A percentile compares a stretch with the other conserved stretches of the same genome.
Evolutionary conservation across 2,888 invertebrate genomes (phyloP).

Genomic region (Stegana nigrithorax): DNA sequence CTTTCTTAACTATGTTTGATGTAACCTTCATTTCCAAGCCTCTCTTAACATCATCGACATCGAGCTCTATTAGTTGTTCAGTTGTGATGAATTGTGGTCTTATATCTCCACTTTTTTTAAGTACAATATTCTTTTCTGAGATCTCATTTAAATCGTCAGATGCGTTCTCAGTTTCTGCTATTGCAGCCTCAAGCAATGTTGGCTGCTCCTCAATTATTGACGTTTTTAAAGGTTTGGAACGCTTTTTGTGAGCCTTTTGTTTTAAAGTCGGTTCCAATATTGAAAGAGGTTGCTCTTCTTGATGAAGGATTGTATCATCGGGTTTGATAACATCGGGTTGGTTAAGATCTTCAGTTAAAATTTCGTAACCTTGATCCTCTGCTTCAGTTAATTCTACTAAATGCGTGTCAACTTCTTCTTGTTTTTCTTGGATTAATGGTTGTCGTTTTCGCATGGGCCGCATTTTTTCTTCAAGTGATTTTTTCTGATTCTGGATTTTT

Average conservation of each 20-base stretch:
- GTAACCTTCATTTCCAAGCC: constrained; percentile 72
- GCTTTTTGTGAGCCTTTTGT: constrained; percentile 66
- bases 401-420: constrained; percentile 68
- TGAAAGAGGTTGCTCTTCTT: too few relatives aligned
- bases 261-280: constrained; percentile 51
- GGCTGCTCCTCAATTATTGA: constrained; percentile 64
- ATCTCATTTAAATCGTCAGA: constrained; percentile 61
- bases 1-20: constrained; percentile 70
- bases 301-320: constrained; percentile 55
- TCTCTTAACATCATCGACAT: constrained; percentile 70
- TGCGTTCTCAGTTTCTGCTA: constrained; percentile 61
- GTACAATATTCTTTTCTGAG: constrained; percentile 70
- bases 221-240: constrained; percentile 64
- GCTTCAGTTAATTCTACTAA: constrained; percentile 65
- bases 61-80: constrained; percentile 63
- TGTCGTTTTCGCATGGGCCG: constrained; percentile 67
- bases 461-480: constrained; percentile 62
- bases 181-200: constrained; percentile 58
- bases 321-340: constrained; percentile 63
- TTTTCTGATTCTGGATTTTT: too few relatives aligned
- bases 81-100: constrained; percentile 65
- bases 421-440: constrained; percentile 68
- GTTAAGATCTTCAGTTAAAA: constrained; percentile 58
- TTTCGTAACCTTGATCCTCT: constrained; percentile 60
- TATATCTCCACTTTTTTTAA: constrained; percentile 67